These are phyloP conservation scores for Trissolcus japonicus DNA, from an alignment of 2,888 invertebrate species.

Conservation along the genomic window DNA sequence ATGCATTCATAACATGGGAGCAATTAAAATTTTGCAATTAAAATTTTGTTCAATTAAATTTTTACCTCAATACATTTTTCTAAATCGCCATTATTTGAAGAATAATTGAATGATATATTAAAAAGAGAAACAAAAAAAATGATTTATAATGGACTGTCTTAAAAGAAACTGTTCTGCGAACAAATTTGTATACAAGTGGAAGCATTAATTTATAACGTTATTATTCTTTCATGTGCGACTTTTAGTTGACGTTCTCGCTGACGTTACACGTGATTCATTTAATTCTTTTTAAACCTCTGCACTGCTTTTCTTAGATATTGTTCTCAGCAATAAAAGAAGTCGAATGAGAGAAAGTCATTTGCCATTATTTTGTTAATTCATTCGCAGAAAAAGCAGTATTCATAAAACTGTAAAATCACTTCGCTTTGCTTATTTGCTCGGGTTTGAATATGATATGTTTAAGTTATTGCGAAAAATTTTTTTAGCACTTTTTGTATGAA, in stretches of 20 bases:
- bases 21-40: no score
- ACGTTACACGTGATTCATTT: slow-evolving; percentile 54
- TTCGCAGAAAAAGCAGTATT: slow-evolving; percentile 37
- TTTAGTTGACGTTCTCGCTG: slow-evolving; percentile 45
- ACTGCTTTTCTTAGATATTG: slow-evolving; percentile 52
- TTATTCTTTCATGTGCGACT: slow-evolving; percentile 42
- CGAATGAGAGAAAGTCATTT: slow-evolving; percentile 42
- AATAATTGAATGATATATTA: slow-evolving; percentile 5
- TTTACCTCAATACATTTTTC: no score
- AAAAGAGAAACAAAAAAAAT: slow-evolving; percentile 3
- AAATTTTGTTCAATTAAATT: no score
- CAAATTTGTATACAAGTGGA: slow-evolving; percentile 44
- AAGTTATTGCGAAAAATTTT: neutral
- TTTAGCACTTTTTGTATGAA: neutral
- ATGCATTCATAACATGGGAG: slow-evolving; percentile 1
- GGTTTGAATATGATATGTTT: slow-evolving; percentile 9
- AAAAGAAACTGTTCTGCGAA: slow-evolving; percentile 36
- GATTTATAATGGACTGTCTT: slow-evolving; percentile 39
- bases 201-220: slow-evolving; percentile 51
- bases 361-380: slow-evolving; percentile 26
- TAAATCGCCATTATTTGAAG: neutral
- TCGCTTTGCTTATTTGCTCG: slow-evolving; percentile 3
- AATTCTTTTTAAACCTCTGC: slow-evolving; percentile 47
- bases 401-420: slow-evolving; percentile 28
- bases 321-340: slow-evolving; percentile 44